Percentiles rank a stretch among this genome's conserved stretches.
These are phyloP conservation scores for Cromileptes altivelis DNA, from an alignment of 2,113 vertebrate species.

Conservation along the genomic window DNA sequence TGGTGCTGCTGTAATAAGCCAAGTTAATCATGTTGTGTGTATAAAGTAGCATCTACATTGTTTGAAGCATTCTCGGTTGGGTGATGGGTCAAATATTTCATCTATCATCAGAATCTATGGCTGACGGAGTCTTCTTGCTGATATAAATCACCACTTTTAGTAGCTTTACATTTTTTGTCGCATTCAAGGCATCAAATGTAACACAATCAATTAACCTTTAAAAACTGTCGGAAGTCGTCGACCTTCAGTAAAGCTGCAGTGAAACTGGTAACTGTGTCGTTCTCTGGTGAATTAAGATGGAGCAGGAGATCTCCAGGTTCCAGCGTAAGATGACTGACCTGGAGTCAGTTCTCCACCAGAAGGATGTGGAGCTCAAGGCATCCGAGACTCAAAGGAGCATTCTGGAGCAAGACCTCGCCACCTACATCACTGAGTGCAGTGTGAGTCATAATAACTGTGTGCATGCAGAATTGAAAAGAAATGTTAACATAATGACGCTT, in stretches of 20 bases:
- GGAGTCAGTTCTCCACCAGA: slow-evolving; percentile 99
- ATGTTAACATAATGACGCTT: not conserved
- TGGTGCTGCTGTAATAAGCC: slow-evolving; percentile 47
- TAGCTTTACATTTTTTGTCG: not conserved
- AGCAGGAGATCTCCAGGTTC: slow-evolving; percentile 99
- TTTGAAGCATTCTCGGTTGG: not conserved
- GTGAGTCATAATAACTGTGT: slow-evolving; percentile 86
- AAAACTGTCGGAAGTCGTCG: not conserved
- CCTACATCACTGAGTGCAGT: slow-evolving; percentile 99
- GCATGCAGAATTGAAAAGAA: not conserved
- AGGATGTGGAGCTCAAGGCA: slow-evolving; percentile 99
- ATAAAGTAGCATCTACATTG: not conserved
- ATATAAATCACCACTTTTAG: not conserved
- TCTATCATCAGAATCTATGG: not conserved
- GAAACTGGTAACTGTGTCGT: not conserved
- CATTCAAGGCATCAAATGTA: slow-evolving; percentile 5
- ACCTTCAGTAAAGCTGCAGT: not conserved
- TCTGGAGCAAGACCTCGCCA: slow-evolving; percentile 99
- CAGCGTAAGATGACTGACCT: slow-evolving; percentile 99
- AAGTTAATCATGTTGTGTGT: slow-evolving; percentile 48
- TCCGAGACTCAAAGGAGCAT: slow-evolving; percentile 98
- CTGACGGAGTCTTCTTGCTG: not conserved
- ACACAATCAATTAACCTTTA: not conserved
- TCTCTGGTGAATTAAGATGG: slow-evolving; percentile 89
- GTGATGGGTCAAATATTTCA: not conserved